Percentiles rank a stretch among this genome's conserved stretches.
Evolutionary conservation across 2,113 vertebrate species (phyloP).

Genomic region (Apeltes quadracus): DNA sequence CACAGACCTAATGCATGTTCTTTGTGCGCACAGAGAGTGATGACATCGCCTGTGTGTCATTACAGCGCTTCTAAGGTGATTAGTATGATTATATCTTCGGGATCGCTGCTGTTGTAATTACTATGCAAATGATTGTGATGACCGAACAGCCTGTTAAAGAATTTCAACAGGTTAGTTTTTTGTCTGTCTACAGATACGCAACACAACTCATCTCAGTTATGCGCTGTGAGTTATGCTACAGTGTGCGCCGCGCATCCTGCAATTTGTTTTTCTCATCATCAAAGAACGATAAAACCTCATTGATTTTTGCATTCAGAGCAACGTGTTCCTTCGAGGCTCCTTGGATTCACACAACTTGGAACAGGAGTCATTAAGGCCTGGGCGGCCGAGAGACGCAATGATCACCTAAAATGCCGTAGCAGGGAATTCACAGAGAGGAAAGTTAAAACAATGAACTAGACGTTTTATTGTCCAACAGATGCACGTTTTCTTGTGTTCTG

Average conservation of each 20-base stretch:
- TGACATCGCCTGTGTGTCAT: conserved; percentile 18
- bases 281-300: conserved; percentile 52
- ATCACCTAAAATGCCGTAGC: conserved; percentile 16
- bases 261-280: conserved; percentile 34
- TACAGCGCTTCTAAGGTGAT: conserved; percentile 28
- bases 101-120: conserved; percentile 19
- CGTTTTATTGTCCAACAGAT: conserved; percentile 6
- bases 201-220: conserved; percentile 15
- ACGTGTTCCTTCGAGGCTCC: conserved; percentile 36
- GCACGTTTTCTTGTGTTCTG: not conserved
- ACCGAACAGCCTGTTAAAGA: not conserved
- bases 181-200: not conserved
- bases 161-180: not conserved
- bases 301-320: conserved; percentile 45
- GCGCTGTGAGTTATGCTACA: conserved; percentile 3
- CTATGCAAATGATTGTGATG: not conserved
- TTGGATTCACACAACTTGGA: conserved; percentile 28
- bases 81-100: conserved; percentile 41
- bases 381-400: conserved; percentile 28
- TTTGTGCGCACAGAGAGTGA: not conserved
- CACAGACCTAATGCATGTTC: conserved; percentile 3
- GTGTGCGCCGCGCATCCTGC: conserved; percentile 3
- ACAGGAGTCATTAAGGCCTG: conserved; percentile 30
- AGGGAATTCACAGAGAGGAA: not conserved
- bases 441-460: not conserved